Evolutionary conservation across 1,140 invertebrate species (phyloP).

Genomic region (Zaprionus tsacasi): DNA sequence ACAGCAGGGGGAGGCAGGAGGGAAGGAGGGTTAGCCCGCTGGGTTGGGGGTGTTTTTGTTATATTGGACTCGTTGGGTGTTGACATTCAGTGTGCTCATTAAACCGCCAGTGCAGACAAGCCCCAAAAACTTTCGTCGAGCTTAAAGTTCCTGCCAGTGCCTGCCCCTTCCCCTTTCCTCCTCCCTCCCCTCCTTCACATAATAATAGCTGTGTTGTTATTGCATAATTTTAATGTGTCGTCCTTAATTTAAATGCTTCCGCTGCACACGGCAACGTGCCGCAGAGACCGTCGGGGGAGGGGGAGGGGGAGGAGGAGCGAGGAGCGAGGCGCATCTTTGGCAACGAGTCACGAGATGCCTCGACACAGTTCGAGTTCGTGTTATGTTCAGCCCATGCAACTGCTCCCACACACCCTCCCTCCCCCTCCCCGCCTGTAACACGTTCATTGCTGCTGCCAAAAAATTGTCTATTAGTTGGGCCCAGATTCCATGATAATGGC

Average conservation of each 20-base stretch:
- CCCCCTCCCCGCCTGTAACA: constrained; percentile 18
- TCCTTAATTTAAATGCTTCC: constrained; percentile 83
- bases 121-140: constrained; percentile 8
- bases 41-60: constrained; percentile 33
- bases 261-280: constrained; percentile 58
- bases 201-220: constrained; percentile 79
- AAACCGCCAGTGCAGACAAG: constrained; percentile 41
- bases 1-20: neutral
- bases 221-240: constrained; percentile 82
- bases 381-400: constrained; percentile 1
- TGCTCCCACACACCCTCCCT: neutral
- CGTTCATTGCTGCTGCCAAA: constrained; percentile 71
- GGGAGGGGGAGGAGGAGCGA: neutral
- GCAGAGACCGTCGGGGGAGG: neutral
- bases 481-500: constrained; percentile 76
- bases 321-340: constrained; percentile 61
- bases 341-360: constrained; percentile 66
- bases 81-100: constrained; percentile 78
- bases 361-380: constrained; percentile 34
- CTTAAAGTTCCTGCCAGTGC: constrained; percentile 42
- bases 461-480: constrained; percentile 81
- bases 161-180: neutral
- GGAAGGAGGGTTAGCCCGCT: neutral
- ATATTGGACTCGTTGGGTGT: constrained; percentile 57
- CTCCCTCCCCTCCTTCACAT: constrained; percentile 23